Evolutionary conservation across 2,888 invertebrate species (phyloP).

Genomic region (Marronus borbonicus): DNA sequence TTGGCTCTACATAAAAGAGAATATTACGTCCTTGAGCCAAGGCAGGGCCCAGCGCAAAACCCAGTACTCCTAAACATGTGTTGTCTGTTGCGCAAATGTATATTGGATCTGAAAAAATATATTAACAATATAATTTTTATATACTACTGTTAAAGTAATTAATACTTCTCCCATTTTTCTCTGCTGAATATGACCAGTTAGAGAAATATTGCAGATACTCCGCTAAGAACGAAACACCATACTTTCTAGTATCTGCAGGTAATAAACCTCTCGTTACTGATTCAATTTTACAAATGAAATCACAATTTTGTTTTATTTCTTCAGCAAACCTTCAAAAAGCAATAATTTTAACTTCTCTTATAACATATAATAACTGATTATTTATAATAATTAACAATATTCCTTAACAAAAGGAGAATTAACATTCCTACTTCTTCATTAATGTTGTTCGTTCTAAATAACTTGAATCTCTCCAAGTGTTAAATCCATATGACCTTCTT

Average conservation of each 20-base stretch:
- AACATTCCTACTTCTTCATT: constrained; percentile 47
- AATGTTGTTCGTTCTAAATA: constrained; percentile 28
- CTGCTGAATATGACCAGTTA: constrained; percentile 32
- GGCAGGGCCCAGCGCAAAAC: constrained; percentile 37
- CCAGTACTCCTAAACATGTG: constrained; percentile 35
- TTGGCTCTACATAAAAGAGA: constrained; percentile 40
- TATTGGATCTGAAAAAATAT: background rate
- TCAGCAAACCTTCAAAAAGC: constrained; percentile 39
- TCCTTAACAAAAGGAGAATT: background rate
- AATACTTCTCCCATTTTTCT: background rate
- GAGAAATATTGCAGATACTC: constrained; percentile 46
- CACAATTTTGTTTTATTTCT: constrained; percentile 44
- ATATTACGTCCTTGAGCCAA: constrained; percentile 39
- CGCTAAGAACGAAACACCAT: constrained; percentile 17
- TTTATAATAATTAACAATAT: background rate
- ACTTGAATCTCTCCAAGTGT: constrained; percentile 19
- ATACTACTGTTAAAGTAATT: background rate
- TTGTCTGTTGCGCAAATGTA: constrained; percentile 27
- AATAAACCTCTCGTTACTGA: constrained; percentile 38
- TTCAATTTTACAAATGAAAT: constrained; percentile 44
- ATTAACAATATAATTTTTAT: too few species aligned
- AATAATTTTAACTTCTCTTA: background rate
- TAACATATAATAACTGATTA: background rate
- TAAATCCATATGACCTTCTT: background rate
- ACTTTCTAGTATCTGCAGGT: constrained; percentile 44